Percentiles rank a stretch among this genome's conserved stretches.
phyloP scores from a whole-genome alignment of 2,797 vertebrate species.

The Sebastes nivosus region DNA sequence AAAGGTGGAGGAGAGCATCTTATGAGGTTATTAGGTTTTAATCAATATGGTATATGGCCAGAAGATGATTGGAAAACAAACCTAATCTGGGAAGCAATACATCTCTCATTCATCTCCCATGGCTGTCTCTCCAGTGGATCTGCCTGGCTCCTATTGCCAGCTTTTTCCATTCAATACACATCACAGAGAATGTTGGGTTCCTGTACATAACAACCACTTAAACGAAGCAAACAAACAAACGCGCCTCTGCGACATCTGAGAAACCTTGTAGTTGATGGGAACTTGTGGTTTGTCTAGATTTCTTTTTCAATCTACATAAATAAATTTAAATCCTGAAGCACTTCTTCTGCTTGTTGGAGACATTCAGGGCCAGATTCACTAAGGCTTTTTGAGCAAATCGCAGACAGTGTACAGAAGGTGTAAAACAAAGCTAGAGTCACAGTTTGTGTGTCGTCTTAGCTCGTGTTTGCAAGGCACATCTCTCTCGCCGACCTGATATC shows the following conservation, averaged over 20 bases:
- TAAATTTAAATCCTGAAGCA: neutral
- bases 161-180: constrained; percentile 53
- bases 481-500: neutral
- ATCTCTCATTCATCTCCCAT: constrained; percentile 73
- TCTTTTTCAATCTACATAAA: neutral
- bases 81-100: constrained; percentile 78
- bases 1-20: constrained; percentile 65
- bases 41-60: constrained; percentile 83
- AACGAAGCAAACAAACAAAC: constrained; percentile 26
- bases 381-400: neutral
- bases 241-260: constrained; percentile 3
- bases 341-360: neutral
- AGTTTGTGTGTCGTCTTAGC: neutral
- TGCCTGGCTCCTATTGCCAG: constrained; percentile 45
- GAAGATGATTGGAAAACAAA: constrained; percentile 85
- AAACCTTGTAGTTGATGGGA: neutral
- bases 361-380: neutral
- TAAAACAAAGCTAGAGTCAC: neutral
- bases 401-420: neutral
- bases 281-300: neutral
- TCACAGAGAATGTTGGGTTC: constrained; percentile 17
- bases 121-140: constrained; percentile 60
- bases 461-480: neutral
- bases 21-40: constrained; percentile 84
- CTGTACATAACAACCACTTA: constrained; percentile 25